A percentile compares a stretch with the other conserved stretches of the same genome.
These are phyloP conservation scores for Echiichthys vipera DNA, from an alignment of 2,797 vertebrate genomes.

Conservation along the genomic window DNA sequence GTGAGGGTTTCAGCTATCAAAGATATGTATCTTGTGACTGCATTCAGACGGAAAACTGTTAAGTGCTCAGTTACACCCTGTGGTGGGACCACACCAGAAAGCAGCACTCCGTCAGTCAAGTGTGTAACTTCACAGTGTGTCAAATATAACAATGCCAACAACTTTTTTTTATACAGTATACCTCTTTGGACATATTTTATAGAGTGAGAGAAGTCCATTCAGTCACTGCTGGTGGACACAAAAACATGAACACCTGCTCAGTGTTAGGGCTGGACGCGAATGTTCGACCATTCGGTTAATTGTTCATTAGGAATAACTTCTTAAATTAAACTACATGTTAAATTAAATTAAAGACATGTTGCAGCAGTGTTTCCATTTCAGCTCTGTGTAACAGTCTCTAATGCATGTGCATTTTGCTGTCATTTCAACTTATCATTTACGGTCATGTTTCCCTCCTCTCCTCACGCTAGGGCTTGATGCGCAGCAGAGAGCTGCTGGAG, in stretches of 20 bases:
- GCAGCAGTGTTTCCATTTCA: too few species aligned
- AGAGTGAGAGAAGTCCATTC: not conserved
- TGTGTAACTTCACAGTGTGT: slow-evolving; percentile 42
- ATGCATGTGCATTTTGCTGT: too few species aligned
- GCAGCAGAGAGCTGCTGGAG: too few species aligned
- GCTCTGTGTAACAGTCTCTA: too few species aligned
- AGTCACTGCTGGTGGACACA: not conserved
- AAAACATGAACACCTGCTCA: not conserved
- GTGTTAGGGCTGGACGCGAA: too few species aligned
- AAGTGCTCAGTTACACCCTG: slow-evolving; percentile 68
- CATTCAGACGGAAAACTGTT: slow-evolving; percentile 58
- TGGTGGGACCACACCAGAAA: slow-evolving; percentile 37
- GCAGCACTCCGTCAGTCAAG: slow-evolving; percentile 25
- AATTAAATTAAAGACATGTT: too few species aligned
- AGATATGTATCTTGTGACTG: slow-evolving; percentile 67
- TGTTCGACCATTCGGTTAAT: too few species aligned
- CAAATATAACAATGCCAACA: slow-evolving; percentile 16
- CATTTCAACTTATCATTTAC: too few species aligned
- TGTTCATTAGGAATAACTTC: too few species aligned
- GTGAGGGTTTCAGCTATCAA: slow-evolving; percentile 28
- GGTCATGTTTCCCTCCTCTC: too few species aligned
- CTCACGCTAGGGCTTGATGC: too few species aligned
- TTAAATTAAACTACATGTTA: too few species aligned
- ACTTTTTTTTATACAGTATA: not conserved
- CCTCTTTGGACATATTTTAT: not conserved